Evolutionary conservation across 2,113 vertebrate genomes (phyloP), one percentile per base, ranked within the genome.

Genomic region (Tinamus guttatus): DNA sequence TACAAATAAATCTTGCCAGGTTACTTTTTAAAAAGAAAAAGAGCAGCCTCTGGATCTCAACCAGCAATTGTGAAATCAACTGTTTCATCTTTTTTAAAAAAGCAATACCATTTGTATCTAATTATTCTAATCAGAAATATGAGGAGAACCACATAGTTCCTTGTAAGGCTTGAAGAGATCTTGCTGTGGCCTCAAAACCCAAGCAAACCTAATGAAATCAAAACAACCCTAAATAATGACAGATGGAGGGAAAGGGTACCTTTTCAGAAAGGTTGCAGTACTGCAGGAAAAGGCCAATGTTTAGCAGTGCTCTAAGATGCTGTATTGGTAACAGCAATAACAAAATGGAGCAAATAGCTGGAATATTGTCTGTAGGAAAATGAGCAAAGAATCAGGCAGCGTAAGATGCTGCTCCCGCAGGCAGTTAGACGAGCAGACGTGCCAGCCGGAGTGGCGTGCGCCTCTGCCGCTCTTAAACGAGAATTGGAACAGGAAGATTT

Each of bases 121-220:
- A 81, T 81, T 87, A 89, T 77, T 92, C 36, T 75, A 80, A 80
- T 59, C 59, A 92, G 60, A 83, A 92, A n/a, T 78, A 69, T 3
- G 28, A 74, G 36, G 16, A 93, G 25, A 21, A 86, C 36, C 34
- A 47, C 43, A 51, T 45, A 54, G 7, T 22, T 77, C 43, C 18
- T 83, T 90, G 21, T 0, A 3, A 88, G 36, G 27, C 19, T 62
- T 32, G 40, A 60, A 81, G 60, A 64, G 16, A 54, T 59, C 4
- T 11, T 88, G 7, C 56, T 86, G 56, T 41, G 28, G 19, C 27
- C 87, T 67, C n/a, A 70, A 81, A 90, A 84, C 21, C 9, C 45
- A 19, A 32, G 32, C 20, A 84, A 94, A 91, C 12, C 36, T 40
- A 49, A 27, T 34, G 75, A 85, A 58, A 32, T 22, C 28, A 62